Conservation (phyloP, 2,797 vertebrate genomes). For the Coregonus ussuriensis region DNA sequence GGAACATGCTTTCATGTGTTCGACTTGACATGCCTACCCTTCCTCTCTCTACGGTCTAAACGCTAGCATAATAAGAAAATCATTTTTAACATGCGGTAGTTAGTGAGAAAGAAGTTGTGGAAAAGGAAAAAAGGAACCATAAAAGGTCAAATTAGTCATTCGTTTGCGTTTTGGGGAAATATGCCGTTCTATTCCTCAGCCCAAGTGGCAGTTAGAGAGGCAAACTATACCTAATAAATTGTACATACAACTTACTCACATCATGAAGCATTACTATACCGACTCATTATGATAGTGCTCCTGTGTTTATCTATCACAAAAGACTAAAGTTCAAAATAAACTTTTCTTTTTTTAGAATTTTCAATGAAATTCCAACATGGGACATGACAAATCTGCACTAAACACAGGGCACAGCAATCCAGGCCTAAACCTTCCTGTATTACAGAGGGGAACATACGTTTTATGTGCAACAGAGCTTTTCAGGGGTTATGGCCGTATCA, state of each 20-base stretch:
- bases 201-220: not conserved
- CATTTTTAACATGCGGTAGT: constrained; percentile 58
- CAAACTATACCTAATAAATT: not conserved
- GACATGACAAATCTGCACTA: not conserved
- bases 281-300: not conserved
- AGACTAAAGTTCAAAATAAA: not conserved
- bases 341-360: not conserved
- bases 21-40: constrained; percentile 18
- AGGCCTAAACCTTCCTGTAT: constrained; percentile 26
- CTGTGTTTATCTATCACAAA: not conserved
- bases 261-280: not conserved
- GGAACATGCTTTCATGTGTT: constrained; percentile 7
- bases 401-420: constrained; percentile 11
- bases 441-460: constrained; percentile 28
- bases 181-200: not conserved
- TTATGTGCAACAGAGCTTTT: constrained; percentile 6
- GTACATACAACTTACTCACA: not conserved
- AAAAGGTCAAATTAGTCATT: not conserved
- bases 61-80: constrained; percentile 55
- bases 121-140: constrained; percentile 3
- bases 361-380: not conserved
- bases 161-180: not conserved
- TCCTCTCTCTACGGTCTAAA: constrained; percentile 3
- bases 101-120: constrained; percentile 11
- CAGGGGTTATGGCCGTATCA: constrained; percentile 21